Conservation (phyloP, 2,113 vertebrate species). For the Atrichornis clamosus region DNA sequence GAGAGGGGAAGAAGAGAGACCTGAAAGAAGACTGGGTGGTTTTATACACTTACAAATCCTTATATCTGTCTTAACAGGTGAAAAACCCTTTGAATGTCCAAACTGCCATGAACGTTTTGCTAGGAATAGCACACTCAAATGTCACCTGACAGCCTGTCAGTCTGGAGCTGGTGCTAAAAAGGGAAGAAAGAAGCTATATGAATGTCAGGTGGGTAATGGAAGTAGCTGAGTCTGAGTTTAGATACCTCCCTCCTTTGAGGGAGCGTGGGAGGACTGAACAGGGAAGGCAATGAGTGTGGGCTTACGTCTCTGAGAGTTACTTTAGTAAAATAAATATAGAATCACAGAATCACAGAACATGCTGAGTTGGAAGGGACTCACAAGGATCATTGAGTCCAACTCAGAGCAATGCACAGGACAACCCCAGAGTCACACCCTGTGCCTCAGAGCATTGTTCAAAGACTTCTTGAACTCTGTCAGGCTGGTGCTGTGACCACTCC, state of each 20-base stretch:
- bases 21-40: not conserved
- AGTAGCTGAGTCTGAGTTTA: not conserved
- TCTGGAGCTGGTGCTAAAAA: constrained; percentile 96
- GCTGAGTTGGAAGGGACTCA: not conserved
- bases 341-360: not conserved
- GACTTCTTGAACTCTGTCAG: fast-evolving
- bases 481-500: not conserved
- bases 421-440: not conserved
- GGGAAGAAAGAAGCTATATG: constrained; percentile 96
- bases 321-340: not conserved
- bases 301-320: not conserved
- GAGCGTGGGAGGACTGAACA: not conserved
- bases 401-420: not conserved
- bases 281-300: not conserved
- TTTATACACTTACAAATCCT: not conserved
- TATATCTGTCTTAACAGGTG: constrained; percentile 77
- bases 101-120: constrained; percentile 97
- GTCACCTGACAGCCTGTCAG: constrained; percentile 95
- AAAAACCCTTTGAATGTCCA: constrained; percentile 97
- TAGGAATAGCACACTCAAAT: constrained; percentile 95
- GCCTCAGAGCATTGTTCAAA: not conserved
- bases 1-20: not conserved
- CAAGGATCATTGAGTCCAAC: not conserved
- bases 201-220: constrained; percentile 90
- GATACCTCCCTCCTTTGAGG: not conserved